Conservation (phyloP, 2,888 invertebrate genomes). For the Calliscelio sp. region DNA sequence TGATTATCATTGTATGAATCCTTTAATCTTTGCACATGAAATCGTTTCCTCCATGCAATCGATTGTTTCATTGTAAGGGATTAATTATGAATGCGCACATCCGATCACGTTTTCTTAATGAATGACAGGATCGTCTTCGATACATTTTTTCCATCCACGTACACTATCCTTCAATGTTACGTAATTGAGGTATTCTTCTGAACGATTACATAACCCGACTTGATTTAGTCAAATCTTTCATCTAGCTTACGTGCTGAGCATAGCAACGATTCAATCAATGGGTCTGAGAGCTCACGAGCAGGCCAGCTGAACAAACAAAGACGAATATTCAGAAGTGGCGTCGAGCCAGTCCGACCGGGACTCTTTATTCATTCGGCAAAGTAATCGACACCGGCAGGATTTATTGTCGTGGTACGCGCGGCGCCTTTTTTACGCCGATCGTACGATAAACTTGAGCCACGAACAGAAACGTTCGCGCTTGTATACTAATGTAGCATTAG, state of each 20-base stretch:
- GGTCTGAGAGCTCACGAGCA: conserved; percentile 9
- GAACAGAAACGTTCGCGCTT: conserved; percentile 63
- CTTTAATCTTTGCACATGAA: too few species aligned
- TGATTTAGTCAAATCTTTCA: conserved; percentile 37
- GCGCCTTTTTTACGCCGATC: conserved; percentile 60
- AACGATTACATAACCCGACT: conserved; percentile 43
- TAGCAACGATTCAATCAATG: conserved; percentile 63
- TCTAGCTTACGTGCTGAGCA: conserved; percentile 49
- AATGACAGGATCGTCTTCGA: not conserved
- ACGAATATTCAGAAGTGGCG: conserved; percentile 32
- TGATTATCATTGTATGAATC: too few species aligned
- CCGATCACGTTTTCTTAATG: too few species aligned
- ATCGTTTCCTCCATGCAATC: too few species aligned
- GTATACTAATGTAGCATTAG: conserved; percentile 67
- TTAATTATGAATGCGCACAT: too few species aligned
- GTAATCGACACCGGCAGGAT: conserved; percentile 64
- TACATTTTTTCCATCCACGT: not conserved
- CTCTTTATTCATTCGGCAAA: conserved; percentile 58
- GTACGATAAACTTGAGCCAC: conserved; percentile 55
- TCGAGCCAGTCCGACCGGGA: too few species aligned
- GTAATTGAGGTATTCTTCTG: conserved; percentile 49
- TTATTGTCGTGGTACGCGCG: conserved; percentile 56
- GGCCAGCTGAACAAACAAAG: conserved; percentile 49
- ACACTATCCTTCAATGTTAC: conserved; percentile 14
- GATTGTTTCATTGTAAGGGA: too few species aligned